Evolutionary conservation across 2,113 vertebrate species (phyloP), one percentile per base, ranked within the genome.

Genomic region (Gnathonemus longibarbis): DNA sequence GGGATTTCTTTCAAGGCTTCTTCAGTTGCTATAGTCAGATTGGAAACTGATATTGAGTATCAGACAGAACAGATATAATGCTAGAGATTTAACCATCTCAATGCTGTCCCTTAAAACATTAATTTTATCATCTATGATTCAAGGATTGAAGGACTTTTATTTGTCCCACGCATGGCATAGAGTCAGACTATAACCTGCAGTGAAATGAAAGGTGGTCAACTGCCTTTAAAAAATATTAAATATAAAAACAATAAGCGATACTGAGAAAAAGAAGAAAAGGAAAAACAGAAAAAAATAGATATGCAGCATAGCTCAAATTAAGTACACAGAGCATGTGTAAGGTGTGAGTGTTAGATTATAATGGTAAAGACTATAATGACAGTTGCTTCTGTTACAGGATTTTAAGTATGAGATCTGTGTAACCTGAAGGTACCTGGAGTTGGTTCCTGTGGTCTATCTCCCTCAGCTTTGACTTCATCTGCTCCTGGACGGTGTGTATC

Each of bases 391-490:
- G 70, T 39, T 42, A 17, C 17, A 42, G 35, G 0, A 74, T 35
- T 27, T 27, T 35, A 74, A 74, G 66, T 13, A 35, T 42, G 70
- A 70, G 62, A 42, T 19, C 74, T 42, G 35, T 39, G 19, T 80
- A 80, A 80, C 1, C 35, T 42, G 74, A 19, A 27, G 74, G 46
- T 91, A 98, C 98, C 91, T 98, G 97, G 88, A 97, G 96, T 88
- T 96, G 96, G 90, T 94, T 97, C 94, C 94, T 96, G 84, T 74
- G 95, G 93, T 98, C 97, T 94, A 97, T 95, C 45, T 97, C 95
- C 24, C 95, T 96, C 91, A 98, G 94, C 90, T 96, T 96, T 45
- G 91, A 88, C 87, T 97, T 97, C 93, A 98, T 96, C 90, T 97
- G 95, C 90, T 97, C 96, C 93, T 98, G 97, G 84, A 98, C 93